Base-by-base conservation (phyloP, 2,113 vertebrate species). In the Panthera leo region DNA sequence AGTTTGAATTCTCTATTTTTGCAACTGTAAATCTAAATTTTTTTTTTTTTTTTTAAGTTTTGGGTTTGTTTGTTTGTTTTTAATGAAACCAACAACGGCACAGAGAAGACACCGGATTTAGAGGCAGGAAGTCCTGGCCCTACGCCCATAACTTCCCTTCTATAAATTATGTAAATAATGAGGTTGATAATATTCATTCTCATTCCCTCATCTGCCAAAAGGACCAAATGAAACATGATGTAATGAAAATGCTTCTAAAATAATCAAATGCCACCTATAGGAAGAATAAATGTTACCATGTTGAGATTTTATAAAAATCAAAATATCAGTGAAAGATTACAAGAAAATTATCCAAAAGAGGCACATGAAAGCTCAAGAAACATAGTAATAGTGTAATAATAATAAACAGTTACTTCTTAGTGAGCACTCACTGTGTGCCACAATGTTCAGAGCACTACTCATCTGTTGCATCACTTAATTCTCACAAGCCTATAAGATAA, bases 1-100 rank as follows among this genome's bases (percentile, higher is more conserved):
- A 79, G n/a, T 82, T 31, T 94, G 31, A 91, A 93, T 84, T 96
- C 29, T 94, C 75, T 94, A 55, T 48, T 92, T 89, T 82, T 86
- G 25, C 45, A 63, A 93, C 18, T 70, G 70, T 53, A 87, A 76
- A n/a, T 70, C 68, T 63, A 48, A 85, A 85, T 25, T 78, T 78
- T 7, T 58, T 39, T 16, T 68, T 94, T 71, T 95, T 71, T 53
- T n/a, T n/a, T 82, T 53, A 76, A 75, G 31, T 61, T 85, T 58
- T 42, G 6, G 65, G 4, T 15, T 70, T 53, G 48, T 13, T 83
- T 84, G 55, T 10, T 82, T 53, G 34, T 18, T 83, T 89, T 65
- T 51, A 89, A 65, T 29, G 39, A 34, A 93, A 96, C 12, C 68
- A 93, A 78, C 76, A 79, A 91, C 5, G 79, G 36, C 51, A 87